Evolutionary conservation across 2,113 vertebrate species (phyloP), one percentile per base, ranked within the genome.

Genomic region (Pogonocichla stellata): DNA sequence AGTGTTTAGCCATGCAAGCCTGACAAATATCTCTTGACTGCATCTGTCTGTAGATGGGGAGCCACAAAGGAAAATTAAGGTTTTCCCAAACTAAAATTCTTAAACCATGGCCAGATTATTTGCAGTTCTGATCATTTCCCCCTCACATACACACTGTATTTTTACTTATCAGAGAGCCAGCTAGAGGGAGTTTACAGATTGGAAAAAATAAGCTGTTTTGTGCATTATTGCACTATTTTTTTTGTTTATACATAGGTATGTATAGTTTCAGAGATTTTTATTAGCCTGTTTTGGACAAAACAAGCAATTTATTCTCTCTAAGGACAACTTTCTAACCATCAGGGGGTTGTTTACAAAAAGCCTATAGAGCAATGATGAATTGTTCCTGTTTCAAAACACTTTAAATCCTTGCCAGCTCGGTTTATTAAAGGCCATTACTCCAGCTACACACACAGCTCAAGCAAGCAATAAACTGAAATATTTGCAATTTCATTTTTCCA

Each of bases 291-390:
- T 98, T 97, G 95, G 95, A 97, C 93, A 96, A 97, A 97, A 96
- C 90, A 95, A 97, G 95, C 83, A 96, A 95, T 96, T 93, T 96
- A 64, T 95, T 98, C 88, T 97, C 90, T 97, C 70, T 93, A 96
- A 98, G 96, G 95, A 96, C 94, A 95, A 50, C 80, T 97, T 98
- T 96, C 96, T 98, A 97, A 97, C 90, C 97, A 96, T 73, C 57
- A 29, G 86, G 93, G 96, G 94, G 92, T 95, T 97, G 96, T 98
- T 98, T 98, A 98, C 95, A 97, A 88, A 97, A 96, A 95, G 91
- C 80, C 91, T 95, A 88, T 96, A 95, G 79, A 95, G 96, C 90
- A 92, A 58, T 92, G 95, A 96, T 95, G 88, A 82, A 93, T 96
- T 93, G 80, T 96, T 93, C 93, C 85, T 93, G 73, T 95, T 97